phyloP scores from a whole-genome alignment of 2,888 invertebrate genomes.

The Phengaris arion region DNA sequence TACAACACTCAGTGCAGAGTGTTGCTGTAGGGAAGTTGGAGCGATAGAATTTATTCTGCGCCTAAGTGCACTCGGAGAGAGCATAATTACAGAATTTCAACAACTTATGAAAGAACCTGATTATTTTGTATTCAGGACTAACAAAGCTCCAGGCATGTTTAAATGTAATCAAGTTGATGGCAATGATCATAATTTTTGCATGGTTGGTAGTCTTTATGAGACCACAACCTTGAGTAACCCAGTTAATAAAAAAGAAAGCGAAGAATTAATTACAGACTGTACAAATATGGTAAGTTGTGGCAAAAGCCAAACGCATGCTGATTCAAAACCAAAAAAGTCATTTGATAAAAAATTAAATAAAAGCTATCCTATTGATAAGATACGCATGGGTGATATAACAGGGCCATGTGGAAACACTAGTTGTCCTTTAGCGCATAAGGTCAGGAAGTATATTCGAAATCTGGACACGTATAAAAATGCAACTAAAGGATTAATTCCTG shows the following conservation, averaged over 20 bases:
- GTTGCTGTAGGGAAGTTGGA: constrained; percentile 63
- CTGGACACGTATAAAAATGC: constrained; percentile 60
- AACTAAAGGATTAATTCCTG: constrained; percentile 47
- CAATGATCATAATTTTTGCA: constrained; percentile 67
- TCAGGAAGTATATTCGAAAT: constrained; percentile 63
- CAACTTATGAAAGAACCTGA: constrained; percentile 65
- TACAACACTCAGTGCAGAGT: constrained; percentile 53
- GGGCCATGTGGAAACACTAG: constrained; percentile 72
- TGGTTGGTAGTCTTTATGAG: constrained; percentile 68
- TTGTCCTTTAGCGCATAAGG: constrained; percentile 68
- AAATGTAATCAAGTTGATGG: constrained; percentile 64
- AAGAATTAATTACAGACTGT: constrained; percentile 64
- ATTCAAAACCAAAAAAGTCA: constrained; percentile 47
- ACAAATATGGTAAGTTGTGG: constrained; percentile 66
- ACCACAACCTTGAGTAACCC: constrained; percentile 70
- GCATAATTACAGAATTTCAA: constrained; percentile 70
- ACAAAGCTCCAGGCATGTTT: constrained; percentile 71
- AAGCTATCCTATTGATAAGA: constrained; percentile 59
- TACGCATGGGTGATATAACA: constrained; percentile 70
- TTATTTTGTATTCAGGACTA: constrained; percentile 64
- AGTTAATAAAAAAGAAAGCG: constrained; percentile 49
- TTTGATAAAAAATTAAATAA: constrained; percentile 43
- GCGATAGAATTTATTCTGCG: constrained; percentile 69
- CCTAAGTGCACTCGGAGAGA: constrained; percentile 72
- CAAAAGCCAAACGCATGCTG: constrained; percentile 41